These are phyloP conservation scores for Callocephalon fimbriatum DNA, from an alignment of 2,113 vertebrate species.

Conservation along the genomic window DNA sequence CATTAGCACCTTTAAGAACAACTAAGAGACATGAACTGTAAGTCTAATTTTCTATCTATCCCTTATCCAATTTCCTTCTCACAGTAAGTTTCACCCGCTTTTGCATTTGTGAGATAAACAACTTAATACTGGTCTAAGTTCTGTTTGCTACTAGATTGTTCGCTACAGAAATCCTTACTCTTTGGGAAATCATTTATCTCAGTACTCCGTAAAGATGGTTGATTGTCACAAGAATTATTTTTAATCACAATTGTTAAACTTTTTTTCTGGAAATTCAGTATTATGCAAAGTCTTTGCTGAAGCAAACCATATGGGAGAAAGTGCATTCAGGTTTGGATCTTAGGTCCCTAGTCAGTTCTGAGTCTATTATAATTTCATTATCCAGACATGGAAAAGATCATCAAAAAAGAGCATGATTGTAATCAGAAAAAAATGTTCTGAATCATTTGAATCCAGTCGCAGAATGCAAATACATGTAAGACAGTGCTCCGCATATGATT, in stretches of 20 bases:
- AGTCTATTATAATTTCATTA: not conserved
- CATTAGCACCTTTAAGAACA: not conserved
- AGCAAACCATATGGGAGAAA: not conserved
- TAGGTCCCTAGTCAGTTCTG: not conserved
- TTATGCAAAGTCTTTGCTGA: not conserved
- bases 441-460: not conserved
- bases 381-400: not conserved
- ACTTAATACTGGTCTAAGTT: not conserved
- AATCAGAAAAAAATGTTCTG: not conserved
- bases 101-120: not conserved
- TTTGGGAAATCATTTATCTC: not conserved
- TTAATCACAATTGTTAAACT: not conserved
- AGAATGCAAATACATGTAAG: not conserved
- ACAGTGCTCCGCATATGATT: not conserved
- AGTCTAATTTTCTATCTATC: not conserved
- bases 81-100: not conserved
- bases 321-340: not conserved
- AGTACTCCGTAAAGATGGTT: not conserved
- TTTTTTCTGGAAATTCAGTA: not conserved
- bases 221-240: not conserved
- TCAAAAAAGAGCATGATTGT: not conserved
- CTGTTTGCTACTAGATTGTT: not conserved
- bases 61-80: not conserved
- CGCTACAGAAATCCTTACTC: not conserved
- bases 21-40: not conserved